A percentile compares a stretch with the other conserved stretches of the same genome.
phyloP scores from a whole-genome alignment of 2,113 vertebrate genomes.

The Pseudolaguvia tuberculata region DNA sequence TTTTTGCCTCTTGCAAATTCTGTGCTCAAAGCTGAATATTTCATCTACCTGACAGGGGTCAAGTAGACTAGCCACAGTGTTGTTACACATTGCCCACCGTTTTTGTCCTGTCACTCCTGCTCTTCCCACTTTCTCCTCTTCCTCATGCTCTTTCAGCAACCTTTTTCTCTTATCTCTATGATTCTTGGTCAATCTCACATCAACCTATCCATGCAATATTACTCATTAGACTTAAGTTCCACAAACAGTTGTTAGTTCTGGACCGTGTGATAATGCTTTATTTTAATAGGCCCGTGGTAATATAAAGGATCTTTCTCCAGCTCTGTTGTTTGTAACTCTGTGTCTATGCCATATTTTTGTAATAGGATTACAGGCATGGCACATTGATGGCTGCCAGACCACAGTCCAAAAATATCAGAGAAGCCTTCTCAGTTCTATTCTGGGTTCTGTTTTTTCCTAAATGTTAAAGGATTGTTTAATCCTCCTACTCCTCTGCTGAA shows the following conservation, averaged over 20 bases:
- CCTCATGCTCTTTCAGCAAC: not conserved
- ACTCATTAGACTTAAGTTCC: not conserved
- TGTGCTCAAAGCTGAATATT: not conserved
- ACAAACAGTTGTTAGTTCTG: not conserved
- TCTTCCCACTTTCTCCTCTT: not conserved
- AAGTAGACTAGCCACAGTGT: not conserved
- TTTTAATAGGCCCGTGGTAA: not conserved
- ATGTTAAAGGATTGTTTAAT: constrained; percentile 25
- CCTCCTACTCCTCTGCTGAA: constrained; percentile 2
- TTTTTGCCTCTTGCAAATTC: not conserved
- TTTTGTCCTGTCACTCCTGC: not conserved
- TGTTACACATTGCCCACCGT: constrained; percentile 11
- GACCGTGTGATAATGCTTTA: not conserved
- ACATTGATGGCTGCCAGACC: constrained; percentile 23
- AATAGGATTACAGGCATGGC: constrained; percentile 39
- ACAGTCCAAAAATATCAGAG: constrained; percentile 37
- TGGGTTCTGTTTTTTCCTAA: constrained; percentile 22
- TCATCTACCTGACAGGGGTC: not conserved
- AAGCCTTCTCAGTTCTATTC: constrained; percentile 33
- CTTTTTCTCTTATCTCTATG: not conserved
- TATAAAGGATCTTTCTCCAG: not conserved
- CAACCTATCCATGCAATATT: not conserved
- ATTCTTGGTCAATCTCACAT: not conserved
- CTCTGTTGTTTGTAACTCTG: constrained; percentile 12
- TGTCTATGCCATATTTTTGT: constrained; percentile 24